phyloP scores from a whole-genome alignment of 2,888 invertebrate species.

The Diadegma fenestrale region DNA sequence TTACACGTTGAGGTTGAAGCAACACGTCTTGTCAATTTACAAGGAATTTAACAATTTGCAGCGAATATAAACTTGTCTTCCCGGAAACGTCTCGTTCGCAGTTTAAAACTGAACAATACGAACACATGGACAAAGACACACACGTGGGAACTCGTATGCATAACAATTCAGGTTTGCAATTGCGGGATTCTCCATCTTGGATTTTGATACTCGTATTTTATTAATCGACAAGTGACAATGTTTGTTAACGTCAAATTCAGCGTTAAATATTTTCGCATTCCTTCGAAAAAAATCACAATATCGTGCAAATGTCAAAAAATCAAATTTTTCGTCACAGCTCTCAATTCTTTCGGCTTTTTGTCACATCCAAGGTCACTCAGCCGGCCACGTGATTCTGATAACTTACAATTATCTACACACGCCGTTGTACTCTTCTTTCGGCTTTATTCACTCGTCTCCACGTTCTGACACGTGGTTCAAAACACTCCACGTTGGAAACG shows the following conservation, averaged over 20 bases:
- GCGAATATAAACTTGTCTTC: constrained; percentile 14
- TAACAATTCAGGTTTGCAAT: constrained; percentile 1
- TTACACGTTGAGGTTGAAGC: constrained; percentile 4
- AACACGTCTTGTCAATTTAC: not conserved
- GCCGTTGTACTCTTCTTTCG: not conserved
- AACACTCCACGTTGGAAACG: not conserved
- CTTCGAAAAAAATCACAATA: not conserved
- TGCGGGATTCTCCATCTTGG: constrained; percentile 21
- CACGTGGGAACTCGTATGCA: not conserved
- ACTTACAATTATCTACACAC: not conserved
- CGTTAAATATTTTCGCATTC: not conserved
- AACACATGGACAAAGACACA: not conserved
- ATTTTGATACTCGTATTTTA: not conserved
- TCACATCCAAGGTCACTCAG: not conserved
- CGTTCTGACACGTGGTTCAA: not conserved
- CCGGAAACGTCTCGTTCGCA: constrained; percentile 24
- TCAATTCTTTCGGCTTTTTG: not conserved
- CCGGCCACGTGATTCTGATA: constrained; percentile 6
- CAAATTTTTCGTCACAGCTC: not conserved
- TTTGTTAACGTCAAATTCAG: not conserved
- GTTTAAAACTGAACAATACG: not conserved
- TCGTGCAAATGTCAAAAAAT: not conserved
- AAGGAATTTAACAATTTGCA: constrained; percentile 4
- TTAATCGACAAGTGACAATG: not conserved
- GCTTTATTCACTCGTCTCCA: not conserved